Percentiles rank a stretch among this genome's conserved stretches.
These are phyloP conservation scores for Miichthys miiuy DNA, from an alignment of 2,797 vertebrate species.

Conservation along the genomic window DNA sequence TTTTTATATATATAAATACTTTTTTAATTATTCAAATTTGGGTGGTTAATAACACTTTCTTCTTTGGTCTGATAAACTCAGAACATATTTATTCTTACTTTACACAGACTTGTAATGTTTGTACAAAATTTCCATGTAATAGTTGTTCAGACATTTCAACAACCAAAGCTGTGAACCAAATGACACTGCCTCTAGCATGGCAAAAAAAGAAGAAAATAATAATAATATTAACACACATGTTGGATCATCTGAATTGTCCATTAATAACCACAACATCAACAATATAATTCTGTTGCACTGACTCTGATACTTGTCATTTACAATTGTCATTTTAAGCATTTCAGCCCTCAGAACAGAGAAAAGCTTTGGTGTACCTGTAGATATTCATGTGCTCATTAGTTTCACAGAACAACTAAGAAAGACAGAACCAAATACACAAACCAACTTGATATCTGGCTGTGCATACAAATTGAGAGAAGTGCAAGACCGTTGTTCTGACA, in stretches of 20 bases:
- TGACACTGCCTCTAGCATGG: too few species aligned
- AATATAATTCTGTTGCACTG: neutral
- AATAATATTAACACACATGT: neutral
- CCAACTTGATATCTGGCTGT: conserved; percentile 21
- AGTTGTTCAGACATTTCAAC: neutral
- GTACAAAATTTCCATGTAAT: neutral
- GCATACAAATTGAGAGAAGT: conserved; percentile 47
- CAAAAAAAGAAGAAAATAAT: too few species aligned
- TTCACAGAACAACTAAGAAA: conserved; percentile 7
- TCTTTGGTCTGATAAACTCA: too few species aligned
- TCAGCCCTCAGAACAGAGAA: neutral
- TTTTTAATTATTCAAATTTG: too few species aligned
- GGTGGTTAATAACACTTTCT: too few species aligned
- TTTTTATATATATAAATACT: too few species aligned
- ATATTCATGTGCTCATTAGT: conserved; percentile 12
- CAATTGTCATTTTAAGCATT: neutral
- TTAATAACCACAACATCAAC: neutral
- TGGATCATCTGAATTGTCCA: neutral
- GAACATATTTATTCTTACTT: too few species aligned
- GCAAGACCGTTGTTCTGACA: conserved; percentile 29
- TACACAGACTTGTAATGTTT: neutral
- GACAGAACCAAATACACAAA: neutral
- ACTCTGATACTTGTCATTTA: neutral
- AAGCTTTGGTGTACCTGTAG: neutral
- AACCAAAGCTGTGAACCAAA: neutral